phyloP scores from a whole-genome alignment of 2,888 invertebrate species.

The Rhodophaea formosa region DNA sequence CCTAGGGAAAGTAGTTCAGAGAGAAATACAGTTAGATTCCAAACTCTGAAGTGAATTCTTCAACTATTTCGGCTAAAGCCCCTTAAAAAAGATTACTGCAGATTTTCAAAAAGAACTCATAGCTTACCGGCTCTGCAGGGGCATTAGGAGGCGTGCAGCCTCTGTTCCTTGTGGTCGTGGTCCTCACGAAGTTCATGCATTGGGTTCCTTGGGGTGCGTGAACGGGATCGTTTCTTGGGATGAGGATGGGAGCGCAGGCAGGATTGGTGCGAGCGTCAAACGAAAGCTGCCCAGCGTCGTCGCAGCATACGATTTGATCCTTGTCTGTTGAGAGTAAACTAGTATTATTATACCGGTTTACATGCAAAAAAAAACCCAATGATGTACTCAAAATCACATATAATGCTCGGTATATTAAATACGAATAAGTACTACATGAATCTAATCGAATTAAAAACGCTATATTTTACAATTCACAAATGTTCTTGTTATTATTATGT shows the following conservation, averaged over 20 bases:
- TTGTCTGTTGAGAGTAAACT: conserved; percentile 43
- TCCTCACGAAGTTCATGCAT: conserved; percentile 88
- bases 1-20: no score
- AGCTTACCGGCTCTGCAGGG: conserved; percentile 86
- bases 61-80: no score
- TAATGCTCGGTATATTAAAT: no score
- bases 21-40: no score
- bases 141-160: conserved; percentile 82
- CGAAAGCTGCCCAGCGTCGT: conserved; percentile 57
- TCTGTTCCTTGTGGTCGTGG: conserved; percentile 84
- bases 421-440: no score
- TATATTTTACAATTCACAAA: no score
- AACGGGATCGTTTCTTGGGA: conserved; percentile 62
- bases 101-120: not conserved
- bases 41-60: no score
- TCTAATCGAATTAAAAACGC: no score
- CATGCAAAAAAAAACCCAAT: not conserved
- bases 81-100: no score
- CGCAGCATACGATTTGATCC: conserved; percentile 60
- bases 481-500: no score
- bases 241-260: conserved; percentile 61
- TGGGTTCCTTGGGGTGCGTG: conserved; percentile 77
- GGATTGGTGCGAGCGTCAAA: conserved; percentile 53
- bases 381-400: no score
- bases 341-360: not conserved